Conservation (phyloP, 2,888 invertebrate genomes). For the Drosophila cyrtoloma region DNA sequence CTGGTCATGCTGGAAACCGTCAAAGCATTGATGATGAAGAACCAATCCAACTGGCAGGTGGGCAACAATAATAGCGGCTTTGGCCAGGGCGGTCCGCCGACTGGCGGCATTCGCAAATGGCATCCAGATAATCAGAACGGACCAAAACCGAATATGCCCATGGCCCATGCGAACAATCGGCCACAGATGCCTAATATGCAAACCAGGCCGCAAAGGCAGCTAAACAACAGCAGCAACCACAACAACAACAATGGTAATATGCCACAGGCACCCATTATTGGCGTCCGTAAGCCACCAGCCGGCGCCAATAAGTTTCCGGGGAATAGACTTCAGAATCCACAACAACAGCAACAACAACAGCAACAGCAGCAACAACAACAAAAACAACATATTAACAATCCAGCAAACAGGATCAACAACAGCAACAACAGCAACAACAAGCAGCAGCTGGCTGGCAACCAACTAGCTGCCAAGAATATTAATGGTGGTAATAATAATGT, state of each 20-base stretch:
- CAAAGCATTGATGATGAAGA: slow-evolving; percentile 31
- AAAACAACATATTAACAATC: slow-evolving; percentile 13
- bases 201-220: slow-evolving; percentile 12
- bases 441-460: neutral
- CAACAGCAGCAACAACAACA: slow-evolving; percentile 1
- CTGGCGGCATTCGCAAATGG: slow-evolving; percentile 21
- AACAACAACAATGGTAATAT: slow-evolving; percentile 9
- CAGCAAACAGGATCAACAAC: neutral
- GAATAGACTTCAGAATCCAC: slow-evolving; percentile 24
- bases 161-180: slow-evolving; percentile 18
- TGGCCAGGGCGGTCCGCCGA: slow-evolving; percentile 9
- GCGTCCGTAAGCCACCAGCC: slow-evolving; percentile 18
- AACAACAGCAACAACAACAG: slow-evolving; percentile 18
- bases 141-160: neutral
- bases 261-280: slow-evolving; percentile 7
- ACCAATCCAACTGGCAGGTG: slow-evolving; percentile 43
- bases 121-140: neutral
- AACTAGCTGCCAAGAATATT: slow-evolving; percentile 22
- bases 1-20: slow-evolving; percentile 36
- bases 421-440: slow-evolving; percentile 10
- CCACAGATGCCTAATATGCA: slow-evolving; percentile 5
- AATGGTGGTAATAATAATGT: slow-evolving; percentile 21
- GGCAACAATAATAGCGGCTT: slow-evolving; percentile 42
- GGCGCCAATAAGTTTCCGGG: slow-evolving; percentile 11
- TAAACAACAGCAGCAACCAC: neutral